Evolutionary conservation across 2,888 invertebrate genomes (phyloP).

Genomic region (Osmoderma eremita): DNA sequence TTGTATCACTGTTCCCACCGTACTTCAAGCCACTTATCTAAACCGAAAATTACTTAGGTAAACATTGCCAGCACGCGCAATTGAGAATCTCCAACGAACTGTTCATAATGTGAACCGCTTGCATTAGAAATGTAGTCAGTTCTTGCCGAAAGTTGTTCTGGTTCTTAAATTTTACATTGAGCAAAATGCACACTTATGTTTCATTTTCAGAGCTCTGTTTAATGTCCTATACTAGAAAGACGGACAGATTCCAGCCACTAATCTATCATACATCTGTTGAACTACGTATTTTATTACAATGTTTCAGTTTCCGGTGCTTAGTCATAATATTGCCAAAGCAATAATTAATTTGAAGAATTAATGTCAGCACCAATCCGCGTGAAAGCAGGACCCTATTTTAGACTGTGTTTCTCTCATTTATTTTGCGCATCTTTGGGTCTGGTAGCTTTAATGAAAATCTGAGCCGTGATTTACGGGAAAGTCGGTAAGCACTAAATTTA

Average conservation of each 20-base stretch:
- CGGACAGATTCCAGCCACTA: too few relatives aligned
- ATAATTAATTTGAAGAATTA: too few relatives aligned
- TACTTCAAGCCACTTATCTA: constrained; percentile 40
- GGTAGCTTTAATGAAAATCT: background rate
- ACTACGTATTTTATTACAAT: too few relatives aligned
- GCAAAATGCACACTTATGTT: constrained; percentile 7
- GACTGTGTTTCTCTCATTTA: too few relatives aligned
- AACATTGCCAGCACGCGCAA: constrained; percentile 37
- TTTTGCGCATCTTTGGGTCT: too few relatives aligned
- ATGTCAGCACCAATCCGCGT: too few relatives aligned
- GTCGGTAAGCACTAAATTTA: constrained; percentile 18
- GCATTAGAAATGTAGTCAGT: constrained; percentile 26
- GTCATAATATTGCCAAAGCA: too few relatives aligned
- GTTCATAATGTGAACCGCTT: constrained; percentile 29
- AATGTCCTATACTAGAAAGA: too few relatives aligned
- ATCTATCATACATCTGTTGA: too few relatives aligned
- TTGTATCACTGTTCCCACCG: constrained; percentile 19
- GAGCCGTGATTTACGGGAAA: constrained; percentile 7
- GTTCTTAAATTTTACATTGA: background rate
- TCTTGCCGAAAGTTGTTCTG: background rate
- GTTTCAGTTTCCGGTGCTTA: too few relatives aligned
- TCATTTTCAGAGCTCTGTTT: too few relatives aligned
- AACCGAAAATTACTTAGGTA: constrained; percentile 42
- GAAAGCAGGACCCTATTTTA: too few relatives aligned
- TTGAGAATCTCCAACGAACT: constrained; percentile 35